phyloP scores from a whole-genome alignment of 2,113 vertebrate genomes.

The Perca flavescens region DNA sequence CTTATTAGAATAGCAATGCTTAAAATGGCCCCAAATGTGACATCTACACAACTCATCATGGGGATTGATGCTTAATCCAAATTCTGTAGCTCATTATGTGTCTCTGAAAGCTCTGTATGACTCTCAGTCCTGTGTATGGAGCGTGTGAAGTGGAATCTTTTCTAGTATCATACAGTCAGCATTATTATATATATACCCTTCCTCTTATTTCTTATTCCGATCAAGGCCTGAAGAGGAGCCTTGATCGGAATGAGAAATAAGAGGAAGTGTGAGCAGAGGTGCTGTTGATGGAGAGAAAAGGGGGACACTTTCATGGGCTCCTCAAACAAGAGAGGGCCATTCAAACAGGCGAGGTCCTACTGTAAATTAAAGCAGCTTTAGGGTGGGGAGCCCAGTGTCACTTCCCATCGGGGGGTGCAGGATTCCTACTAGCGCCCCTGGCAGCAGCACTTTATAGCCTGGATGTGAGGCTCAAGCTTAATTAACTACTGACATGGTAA shows the following conservation, averaged over 20 bases:
- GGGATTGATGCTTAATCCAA: constrained; percentile 49
- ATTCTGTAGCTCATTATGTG: constrained; percentile 42
- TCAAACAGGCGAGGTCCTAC: constrained; percentile 44
- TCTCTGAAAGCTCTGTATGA: constrained; percentile 50
- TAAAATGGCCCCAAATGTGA: constrained; percentile 41
- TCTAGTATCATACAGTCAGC: constrained; percentile 33
- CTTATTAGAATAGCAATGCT: constrained; percentile 31
- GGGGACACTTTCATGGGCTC: constrained; percentile 5
- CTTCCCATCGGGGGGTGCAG: constrained; percentile 61
- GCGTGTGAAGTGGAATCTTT: constrained; percentile 49
- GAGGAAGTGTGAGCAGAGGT: constrained; percentile 26
- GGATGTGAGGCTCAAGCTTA: constrained; percentile 32
- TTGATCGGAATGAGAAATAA: constrained; percentile 40
- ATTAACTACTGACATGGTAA: constrained; percentile 22
- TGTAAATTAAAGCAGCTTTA: constrained; percentile 70
- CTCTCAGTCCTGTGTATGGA: constrained; percentile 27
- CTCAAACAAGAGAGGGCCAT: constrained; percentile 15
- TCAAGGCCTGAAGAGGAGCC: neutral
- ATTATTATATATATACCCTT: neutral
- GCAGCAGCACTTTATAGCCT: constrained; percentile 55
- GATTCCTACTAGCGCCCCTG: constrained; percentile 65
- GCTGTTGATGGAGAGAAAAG: constrained; percentile 11
- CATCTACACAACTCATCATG: constrained; percentile 45
- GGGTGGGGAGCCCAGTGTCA: constrained; percentile 55
- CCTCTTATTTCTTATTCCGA: too few species aligned